phyloP scores from a whole-genome alignment of 2,888 invertebrate genomes.

The Lycophotia porphyrea region DNA sequence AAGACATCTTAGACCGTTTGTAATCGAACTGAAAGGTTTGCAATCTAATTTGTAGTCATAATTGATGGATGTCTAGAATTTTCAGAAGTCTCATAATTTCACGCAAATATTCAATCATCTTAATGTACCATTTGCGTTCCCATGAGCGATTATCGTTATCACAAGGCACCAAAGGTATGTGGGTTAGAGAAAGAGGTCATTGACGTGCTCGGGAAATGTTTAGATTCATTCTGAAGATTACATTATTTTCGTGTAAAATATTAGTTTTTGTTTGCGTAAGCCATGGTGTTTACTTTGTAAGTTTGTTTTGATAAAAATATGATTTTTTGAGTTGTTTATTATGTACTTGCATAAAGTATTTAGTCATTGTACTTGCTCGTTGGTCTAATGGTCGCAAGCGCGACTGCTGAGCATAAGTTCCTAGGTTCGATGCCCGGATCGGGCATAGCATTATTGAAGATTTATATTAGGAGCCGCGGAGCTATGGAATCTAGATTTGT shows the following conservation, averaged over 20 bases:
- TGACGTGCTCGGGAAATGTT: constrained; percentile 56
- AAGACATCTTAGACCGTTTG: too few relatives aligned
- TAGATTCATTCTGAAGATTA: constrained; percentile 49
- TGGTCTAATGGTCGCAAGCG: too few relatives aligned
- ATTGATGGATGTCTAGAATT: not conserved
- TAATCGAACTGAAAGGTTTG: not conserved
- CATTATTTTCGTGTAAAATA: constrained; percentile 33
- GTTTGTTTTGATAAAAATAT: not conserved
- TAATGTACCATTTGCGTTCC: constrained; percentile 56
- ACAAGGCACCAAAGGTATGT: constrained; percentile 46
- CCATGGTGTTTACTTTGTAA: not conserved
- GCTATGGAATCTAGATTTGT: too few relatives aligned
- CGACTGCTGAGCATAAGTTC: too few relatives aligned
- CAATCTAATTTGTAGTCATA: not conserved
- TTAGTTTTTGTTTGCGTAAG: constrained; percentile 31
- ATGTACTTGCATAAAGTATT: not conserved
- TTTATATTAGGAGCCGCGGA: too few relatives aligned
- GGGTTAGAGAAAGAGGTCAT: constrained; percentile 64
- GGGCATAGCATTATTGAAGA: too few relatives aligned
- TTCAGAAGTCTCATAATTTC: not conserved
- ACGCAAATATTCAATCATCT: constrained; percentile 36
- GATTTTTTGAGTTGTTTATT: not conserved
- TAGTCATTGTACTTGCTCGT: not conserved
- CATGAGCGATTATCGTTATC: constrained; percentile 64
- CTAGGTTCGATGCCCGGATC: too few relatives aligned